phyloP scores from a whole-genome alignment of 1,140 invertebrate species.

The Grapholita molesta region DNA sequence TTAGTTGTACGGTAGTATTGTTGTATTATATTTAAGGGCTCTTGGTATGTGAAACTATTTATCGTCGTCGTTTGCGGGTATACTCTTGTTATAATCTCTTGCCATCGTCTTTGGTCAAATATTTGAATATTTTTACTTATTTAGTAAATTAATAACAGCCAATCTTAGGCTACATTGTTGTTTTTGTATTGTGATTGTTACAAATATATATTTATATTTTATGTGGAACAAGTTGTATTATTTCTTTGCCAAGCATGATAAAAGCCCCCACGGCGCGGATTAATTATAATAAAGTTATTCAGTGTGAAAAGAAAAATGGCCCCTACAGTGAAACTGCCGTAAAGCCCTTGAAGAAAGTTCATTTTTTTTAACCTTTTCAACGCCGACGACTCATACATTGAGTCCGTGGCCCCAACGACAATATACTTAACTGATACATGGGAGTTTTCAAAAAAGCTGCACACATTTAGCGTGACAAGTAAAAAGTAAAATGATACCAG shows the following conservation, averaged over 20 bases:
- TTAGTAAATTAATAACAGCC: slow-evolving; percentile 9
- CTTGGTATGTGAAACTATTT: background rate
- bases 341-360: too few species aligned
- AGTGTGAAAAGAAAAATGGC: too few species aligned
- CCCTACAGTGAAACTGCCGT: too few species aligned
- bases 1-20: background rate
- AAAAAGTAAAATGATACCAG: too few species aligned
- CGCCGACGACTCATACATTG: too few species aligned
- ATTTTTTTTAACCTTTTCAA: too few species aligned
- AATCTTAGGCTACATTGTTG: slow-evolving; percentile 15
- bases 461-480: too few species aligned
- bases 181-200: slow-evolving; percentile 22
- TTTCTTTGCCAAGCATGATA: background rate
- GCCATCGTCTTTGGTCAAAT: background rate
- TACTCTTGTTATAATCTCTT: background rate
- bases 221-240: slow-evolving; percentile 11
- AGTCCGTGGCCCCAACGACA: too few species aligned
- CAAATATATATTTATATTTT: slow-evolving; percentile 18
- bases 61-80: background rate
- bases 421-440: too few species aligned
- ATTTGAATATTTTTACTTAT: background rate
- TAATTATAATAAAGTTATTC: background rate
- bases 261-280: background rate
- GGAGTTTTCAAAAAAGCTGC: too few species aligned
- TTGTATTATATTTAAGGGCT: background rate